Base-by-base conservation (phyloP, 1,140 invertebrate species). In the Ostrea edulis region DNA sequence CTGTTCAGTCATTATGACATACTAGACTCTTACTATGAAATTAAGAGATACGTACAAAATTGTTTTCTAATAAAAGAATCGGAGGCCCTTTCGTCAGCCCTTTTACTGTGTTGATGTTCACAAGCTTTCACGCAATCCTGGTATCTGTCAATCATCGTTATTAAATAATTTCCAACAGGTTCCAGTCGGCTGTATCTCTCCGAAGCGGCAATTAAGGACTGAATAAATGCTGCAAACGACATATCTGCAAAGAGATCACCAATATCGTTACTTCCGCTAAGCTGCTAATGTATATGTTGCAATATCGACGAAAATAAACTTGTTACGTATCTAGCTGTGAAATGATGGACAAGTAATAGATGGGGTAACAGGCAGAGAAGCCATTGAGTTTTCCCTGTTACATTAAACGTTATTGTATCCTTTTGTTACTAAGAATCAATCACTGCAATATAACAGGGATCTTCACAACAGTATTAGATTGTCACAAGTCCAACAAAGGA, bases 51-150 rank as follows among this genome's bases (percentile, higher is more conserved):
- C 88, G 54, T 87, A 89, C 88, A 89, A 68, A 89, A 54, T 87
- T 87, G 65, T 25, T 86, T 83, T 65, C 88, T 84, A 17, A 77
- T 65, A 65, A 82, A 87, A 65, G 88, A 81, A 68, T 89, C 88
- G 5, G 88, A 85, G 51, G 82, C 58, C 8, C 88, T 22, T 68
- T 89, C 88, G 44, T 53, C 84, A 20, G 88, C 87, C 20, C 92
- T 29, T 85, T 93, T 93, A 65, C 92, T 93, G 52, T 92, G 92
- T 86, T 92, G 92, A 82, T 93, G 92, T 82, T 93, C 92, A 85
- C 92, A 93, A 1, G 92, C 92, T 89, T 92, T 92, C 5, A 92
- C 88, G 86, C 92, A 93, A 86, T 93, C 92, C 84, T 91, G 91
- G 62, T 93, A 93, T 51, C 88, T 87, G 2, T 90, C 89, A 20